Percentiles rank a stretch among this genome's conserved stretches.
Evolutionary conservation across 1,140 invertebrate species (phyloP).

Genomic region (Calliopsis andreniformis): DNA sequence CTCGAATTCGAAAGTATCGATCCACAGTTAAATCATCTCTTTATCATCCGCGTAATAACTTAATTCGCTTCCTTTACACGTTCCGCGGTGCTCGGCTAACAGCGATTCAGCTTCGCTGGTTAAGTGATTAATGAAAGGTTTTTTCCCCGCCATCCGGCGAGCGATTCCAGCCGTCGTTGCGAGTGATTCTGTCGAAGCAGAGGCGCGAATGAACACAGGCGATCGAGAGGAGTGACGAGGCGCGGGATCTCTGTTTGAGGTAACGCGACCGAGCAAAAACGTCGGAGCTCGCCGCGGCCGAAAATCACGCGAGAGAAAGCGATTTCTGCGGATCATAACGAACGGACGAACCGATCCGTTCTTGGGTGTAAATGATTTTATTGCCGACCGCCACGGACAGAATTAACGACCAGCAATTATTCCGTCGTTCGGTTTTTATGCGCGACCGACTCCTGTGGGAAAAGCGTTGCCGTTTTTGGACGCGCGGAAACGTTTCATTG

Average conservation of each 20-base stretch:
- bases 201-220: background rate
- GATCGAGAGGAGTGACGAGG: conserved; percentile 39
- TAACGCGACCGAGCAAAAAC: conserved; percentile 42
- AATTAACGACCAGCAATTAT: conserved; percentile 65
- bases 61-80: background rate
- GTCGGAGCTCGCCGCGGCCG: conserved; percentile 31
- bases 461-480: conserved; percentile 39
- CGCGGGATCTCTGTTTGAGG: conserved; percentile 34
- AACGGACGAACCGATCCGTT: conserved; percentile 25
- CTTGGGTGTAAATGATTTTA: conserved; percentile 68
- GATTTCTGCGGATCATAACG: conserved; percentile 62
- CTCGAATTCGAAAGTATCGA: too few relatives aligned
- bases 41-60: background rate
- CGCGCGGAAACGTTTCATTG: conserved; percentile 43
- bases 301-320: conserved; percentile 58
- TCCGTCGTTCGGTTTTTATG: conserved; percentile 55
- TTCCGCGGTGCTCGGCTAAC: too few relatives aligned
- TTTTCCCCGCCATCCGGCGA: background rate
- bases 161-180: background rate
- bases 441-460: conserved; percentile 62
- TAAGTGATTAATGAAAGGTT: background rate
- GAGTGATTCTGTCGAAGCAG: background rate
- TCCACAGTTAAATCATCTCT: too few relatives aligned
- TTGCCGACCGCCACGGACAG: conserved; percentile 48
- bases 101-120: background rate